A percentile compares a stretch with the other conserved stretches of the same genome.
phyloP scores from a whole-genome alignment of 2,797 vertebrate species.

The Centroberyx gerrardi region DNA sequence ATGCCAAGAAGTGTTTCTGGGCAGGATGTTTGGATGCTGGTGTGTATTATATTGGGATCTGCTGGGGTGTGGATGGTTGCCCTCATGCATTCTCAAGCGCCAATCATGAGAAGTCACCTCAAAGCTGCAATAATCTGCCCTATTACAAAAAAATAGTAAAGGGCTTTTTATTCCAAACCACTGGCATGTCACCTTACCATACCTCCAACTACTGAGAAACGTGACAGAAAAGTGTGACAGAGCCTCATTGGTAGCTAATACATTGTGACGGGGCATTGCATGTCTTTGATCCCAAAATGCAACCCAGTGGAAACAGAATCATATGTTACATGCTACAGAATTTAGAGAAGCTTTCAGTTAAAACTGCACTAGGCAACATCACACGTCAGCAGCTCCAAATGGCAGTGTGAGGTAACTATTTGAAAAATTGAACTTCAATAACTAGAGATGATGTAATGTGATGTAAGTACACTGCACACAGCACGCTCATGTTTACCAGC shows the following conservation, averaged over 20 bases:
- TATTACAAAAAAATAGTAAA: background rate
- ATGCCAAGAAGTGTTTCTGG: slow-evolving; percentile 57
- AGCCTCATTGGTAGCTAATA: background rate
- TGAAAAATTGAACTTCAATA: too few relatives aligned
- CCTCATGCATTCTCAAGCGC: background rate
- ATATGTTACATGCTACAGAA: too few relatives aligned
- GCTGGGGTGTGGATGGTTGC: slow-evolving; percentile 43
- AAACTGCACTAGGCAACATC: too few relatives aligned
- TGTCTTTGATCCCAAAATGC: too few relatives aligned
- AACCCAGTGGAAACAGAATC: too few relatives aligned
- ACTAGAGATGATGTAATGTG: too few relatives aligned
- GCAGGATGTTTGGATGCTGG: slow-evolving; percentile 48
- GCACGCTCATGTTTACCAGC: too few relatives aligned
- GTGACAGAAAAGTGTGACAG: background rate
- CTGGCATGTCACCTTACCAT: slow-evolving; percentile 28
- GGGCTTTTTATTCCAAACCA: slow-evolving; percentile 31
- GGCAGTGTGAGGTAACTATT: too few relatives aligned
- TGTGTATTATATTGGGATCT: slow-evolving; percentile 38
- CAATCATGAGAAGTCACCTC: background rate
- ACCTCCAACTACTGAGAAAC: background rate
- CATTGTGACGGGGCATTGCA: background rate
- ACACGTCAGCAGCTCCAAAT: too few relatives aligned
- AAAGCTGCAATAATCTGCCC: slow-evolving; percentile 27
- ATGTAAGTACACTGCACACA: too few relatives aligned
- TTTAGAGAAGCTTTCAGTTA: too few relatives aligned